These are phyloP conservation scores for Leiothrix lutea DNA, from an alignment of 2,113 vertebrate genomes.

Conservation along the genomic window DNA sequence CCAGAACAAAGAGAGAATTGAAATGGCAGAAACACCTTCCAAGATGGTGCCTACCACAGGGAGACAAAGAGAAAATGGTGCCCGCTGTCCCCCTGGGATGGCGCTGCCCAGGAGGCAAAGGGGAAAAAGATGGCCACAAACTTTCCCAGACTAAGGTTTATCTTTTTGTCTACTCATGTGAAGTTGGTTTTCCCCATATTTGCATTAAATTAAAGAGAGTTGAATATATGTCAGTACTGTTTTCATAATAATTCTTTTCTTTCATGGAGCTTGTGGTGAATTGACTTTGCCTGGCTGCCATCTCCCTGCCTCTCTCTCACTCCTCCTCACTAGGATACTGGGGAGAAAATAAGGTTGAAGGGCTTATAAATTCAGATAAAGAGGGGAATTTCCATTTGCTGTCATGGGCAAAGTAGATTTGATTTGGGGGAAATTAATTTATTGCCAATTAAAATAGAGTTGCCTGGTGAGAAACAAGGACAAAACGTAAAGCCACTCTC, in stretches of 20 bases:
- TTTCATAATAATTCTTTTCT: neutral
- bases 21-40: neutral
- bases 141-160: neutral
- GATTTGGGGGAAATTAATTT: neutral
- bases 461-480: neutral
- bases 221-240: neutral
- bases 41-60: rapidly evolving
- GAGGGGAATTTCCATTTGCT: neutral
- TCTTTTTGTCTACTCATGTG: neutral
- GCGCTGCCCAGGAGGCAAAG: rapidly evolving
- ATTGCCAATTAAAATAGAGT: neutral
- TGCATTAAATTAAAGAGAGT: neutral
- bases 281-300: neutral
- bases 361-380: neutral
- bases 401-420: neutral
- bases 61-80: rapidly evolving
- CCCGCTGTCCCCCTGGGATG: neutral
- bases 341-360: neutral
- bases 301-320: neutral
- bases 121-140: neutral
- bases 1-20: rapidly evolving
- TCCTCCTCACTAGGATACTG: neutral
- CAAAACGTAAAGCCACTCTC: rapidly evolving
- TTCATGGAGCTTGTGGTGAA: neutral
- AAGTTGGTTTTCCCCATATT: neutral